Percentiles rank a stretch among this genome's conserved stretches.
Conservation (phyloP, 2,113 vertebrate genomes). For the Lycocorax pyrrhopterus region DNA sequence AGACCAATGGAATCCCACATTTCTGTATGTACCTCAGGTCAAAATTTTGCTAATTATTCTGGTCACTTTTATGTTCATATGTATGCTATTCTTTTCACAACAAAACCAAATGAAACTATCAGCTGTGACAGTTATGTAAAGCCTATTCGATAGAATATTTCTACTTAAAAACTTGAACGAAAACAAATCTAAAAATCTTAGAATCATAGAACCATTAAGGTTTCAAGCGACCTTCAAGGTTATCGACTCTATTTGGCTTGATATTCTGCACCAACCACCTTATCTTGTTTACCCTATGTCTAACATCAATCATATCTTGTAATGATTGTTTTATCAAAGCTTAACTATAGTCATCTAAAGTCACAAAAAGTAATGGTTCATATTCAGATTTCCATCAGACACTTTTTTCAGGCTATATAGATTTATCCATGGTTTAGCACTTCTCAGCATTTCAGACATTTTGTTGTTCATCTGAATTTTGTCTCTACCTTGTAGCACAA, state of each 20-base stretch:
- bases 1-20: neutral
- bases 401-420: neutral
- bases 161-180: neutral
- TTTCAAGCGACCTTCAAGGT: neutral
- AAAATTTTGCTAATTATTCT: neutral
- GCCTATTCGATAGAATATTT: neutral
- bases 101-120: neutral
- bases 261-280: neutral
- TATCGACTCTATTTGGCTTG: accelerated
- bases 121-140: neutral
- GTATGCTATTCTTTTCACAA: neutral
- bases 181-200: neutral
- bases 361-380: neutral
- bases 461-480: neutral
- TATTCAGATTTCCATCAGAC: neutral
- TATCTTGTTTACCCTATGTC: neutral
- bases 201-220: too few relatives aligned
- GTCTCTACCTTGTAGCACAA: neutral
- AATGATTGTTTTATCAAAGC: neutral
- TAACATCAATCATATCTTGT: neutral
- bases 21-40: neutral
- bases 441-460: neutral
- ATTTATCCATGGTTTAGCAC: neutral
- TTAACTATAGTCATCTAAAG: neutral
- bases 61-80: neutral